Percentiles rank a stretch among this genome's conserved stretches.
These are phyloP conservation scores for Oryzias woworae DNA, from an alignment of 2,113 vertebrate genomes.

Conservation along the genomic window DNA sequence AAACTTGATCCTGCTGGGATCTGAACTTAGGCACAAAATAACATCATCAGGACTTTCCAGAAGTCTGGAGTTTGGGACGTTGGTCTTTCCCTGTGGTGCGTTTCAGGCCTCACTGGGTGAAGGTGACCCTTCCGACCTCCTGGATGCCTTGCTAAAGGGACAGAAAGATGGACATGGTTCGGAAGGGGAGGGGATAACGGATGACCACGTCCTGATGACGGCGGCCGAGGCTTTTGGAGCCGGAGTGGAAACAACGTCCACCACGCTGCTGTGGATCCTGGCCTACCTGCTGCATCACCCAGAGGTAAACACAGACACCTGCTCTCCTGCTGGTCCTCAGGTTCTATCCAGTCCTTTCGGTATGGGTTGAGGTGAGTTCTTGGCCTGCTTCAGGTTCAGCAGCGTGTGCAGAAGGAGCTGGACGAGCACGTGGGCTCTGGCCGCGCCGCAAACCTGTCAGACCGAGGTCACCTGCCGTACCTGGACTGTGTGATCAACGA, in stretches of 20 bases:
- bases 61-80: not conserved
- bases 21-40: too few relatives aligned
- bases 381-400: conserved; percentile 66
- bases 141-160: conserved; percentile 77
- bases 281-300: conserved; percentile 77
- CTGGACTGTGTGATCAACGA: conserved; percentile 78
- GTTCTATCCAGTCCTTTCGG: too few relatives aligned
- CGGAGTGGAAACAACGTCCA: conserved; percentile 78
- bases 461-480: conserved; percentile 69
- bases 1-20: not conserved
- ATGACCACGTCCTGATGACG: conserved; percentile 80
- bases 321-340: fast-evolving
- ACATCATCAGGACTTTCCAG: too few relatives aligned
- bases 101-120: conserved; percentile 56
- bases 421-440: conserved; percentile 71
- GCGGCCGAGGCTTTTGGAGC: conserved; percentile 73
- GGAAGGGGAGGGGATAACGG: conserved; percentile 54
- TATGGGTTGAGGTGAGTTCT: not conserved
- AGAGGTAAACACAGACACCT: conserved; percentile 36
- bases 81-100: not conserved
- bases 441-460: conserved; percentile 55
- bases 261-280: conserved; percentile 77
- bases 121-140: conserved; percentile 72
- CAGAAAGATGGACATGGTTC: not conserved
- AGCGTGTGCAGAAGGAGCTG: conserved; percentile 73